Base-by-base conservation (phyloP, 1,140 invertebrate species). In the Lepidurus packardi region DNA sequence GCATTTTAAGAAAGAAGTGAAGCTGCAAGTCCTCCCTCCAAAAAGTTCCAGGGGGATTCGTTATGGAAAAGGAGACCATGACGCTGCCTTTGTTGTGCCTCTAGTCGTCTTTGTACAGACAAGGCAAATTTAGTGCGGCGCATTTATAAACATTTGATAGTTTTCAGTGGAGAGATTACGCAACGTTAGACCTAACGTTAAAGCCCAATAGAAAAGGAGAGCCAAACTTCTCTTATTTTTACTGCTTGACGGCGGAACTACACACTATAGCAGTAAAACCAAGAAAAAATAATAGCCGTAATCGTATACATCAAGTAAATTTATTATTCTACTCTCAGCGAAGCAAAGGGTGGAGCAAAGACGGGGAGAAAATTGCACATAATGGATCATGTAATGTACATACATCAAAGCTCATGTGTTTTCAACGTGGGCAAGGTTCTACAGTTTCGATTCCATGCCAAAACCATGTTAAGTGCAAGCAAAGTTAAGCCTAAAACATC, bases 1-100 rank as follows among this genome's bases (percentile, higher is more conserved):
- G 82, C 81, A 9, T 78, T 78, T 44, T 78, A 77, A 77, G 21
- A 42, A 42, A 11, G 43, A 8, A 24, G 47, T 11, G 47, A 25
- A 13, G 47, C 44, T 13, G 34, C 43, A 77, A 11, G 74, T 65
- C n/a, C 21, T 65, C 21, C 53, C 21, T 21, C 53, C 13, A 16
- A 65, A 65, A 65, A 65, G 0, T 13, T 65, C 21, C 21, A 13
- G 6, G 7, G 21, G 9, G 16, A 11, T 47, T 13, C 21, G 6
- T 65, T 3, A 65, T 47, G 53, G 3, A 65, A 13, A 34, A 65
- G 53, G n/a, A 65, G 53, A 65, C 21, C 53, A 5, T 16, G 34
- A n/a, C 21, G 53, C 53, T 65, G 53, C 53, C 53, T 65, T 65
- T n/a, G 8, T 65, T 65, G 53, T 65, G 53, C 53, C 53, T 65